A percentile compares a stretch with the other conserved stretches of the same genome.
These are phyloP conservation scores for Drosophila serrata DNA, from an alignment of 1,140 invertebrate genomes.

Conservation along the genomic window DNA sequence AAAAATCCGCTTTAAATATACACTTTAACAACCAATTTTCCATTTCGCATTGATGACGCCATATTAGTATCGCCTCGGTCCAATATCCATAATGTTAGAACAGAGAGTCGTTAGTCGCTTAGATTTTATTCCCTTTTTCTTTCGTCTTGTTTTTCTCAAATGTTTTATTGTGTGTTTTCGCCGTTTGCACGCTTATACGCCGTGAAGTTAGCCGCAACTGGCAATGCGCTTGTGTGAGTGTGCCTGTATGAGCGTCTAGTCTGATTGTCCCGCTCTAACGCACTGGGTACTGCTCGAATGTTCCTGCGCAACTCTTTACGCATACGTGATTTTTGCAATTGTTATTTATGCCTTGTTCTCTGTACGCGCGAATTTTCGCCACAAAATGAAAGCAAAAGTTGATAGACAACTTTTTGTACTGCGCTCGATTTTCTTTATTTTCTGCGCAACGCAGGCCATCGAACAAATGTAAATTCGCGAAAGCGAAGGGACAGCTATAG, in stretches of 20 bases:
- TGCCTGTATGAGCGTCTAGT: constrained; percentile 17
- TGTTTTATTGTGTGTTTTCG: constrained; percentile 63
- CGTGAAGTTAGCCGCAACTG: constrained; percentile 67
- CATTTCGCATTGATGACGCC: constrained; percentile 18
- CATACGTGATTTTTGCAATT: constrained; percentile 78
- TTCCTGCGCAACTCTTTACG: constrained; percentile 49
- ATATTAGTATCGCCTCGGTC: constrained; percentile 37
- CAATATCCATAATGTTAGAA: constrained; percentile 41
- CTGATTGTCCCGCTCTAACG: constrained; percentile 50
- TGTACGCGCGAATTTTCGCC: constrained; percentile 71
- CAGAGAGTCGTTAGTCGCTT: constrained; percentile 17
- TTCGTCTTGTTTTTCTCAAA: constrained; percentile 70
- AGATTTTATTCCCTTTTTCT: constrained; percentile 37
- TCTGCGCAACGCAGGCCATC: constrained; percentile 46
- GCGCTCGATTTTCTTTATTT: constrained; percentile 46
- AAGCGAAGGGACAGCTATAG: constrained; percentile 14
- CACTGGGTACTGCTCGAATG: constrained; percentile 4
- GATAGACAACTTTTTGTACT: constrained; percentile 75
- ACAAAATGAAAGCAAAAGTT: constrained; percentile 85
- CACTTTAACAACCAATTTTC: background rate
- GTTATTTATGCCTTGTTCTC: constrained; percentile 61
- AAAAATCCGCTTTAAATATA: background rate
- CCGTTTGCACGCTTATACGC: constrained; percentile 51
- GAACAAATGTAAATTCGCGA: constrained; percentile 34
- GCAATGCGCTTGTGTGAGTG: constrained; percentile 21